Percentiles rank a stretch among this genome's conserved stretches.
Conservation (phyloP, 2,888 invertebrate genomes). For the Suillia variegata region DNA sequence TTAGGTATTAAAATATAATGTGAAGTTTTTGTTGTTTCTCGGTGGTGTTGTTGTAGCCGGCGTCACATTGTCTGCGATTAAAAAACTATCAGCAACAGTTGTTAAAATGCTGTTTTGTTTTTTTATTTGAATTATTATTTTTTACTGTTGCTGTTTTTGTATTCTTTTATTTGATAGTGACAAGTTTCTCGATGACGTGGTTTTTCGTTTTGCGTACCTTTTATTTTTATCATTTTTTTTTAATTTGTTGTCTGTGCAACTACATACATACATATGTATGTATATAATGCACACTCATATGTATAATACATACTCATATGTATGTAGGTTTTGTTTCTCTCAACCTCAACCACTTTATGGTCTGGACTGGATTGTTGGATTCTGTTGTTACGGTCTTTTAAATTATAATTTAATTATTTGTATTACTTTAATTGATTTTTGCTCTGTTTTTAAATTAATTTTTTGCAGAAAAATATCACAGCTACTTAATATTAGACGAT, state of each 20-base stretch:
- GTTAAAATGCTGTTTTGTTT: background rate
- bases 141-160: conserved; percentile 18
- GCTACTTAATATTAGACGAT: too few species aligned
- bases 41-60: background rate
- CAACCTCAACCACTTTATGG: too few species aligned
- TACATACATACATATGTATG: too few species aligned
- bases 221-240: background rate
- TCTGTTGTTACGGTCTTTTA: too few species aligned
- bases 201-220: conserved; percentile 15
- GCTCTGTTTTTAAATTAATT: too few species aligned
- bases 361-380: too few species aligned
- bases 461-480: too few species aligned
- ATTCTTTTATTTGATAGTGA: conserved; percentile 5
- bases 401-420: too few species aligned
- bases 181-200: conserved; percentile 3
- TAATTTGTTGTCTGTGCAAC: background rate
- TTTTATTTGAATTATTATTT: background rate
- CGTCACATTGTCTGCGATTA: background rate
- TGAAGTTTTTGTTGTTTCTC: background rate
- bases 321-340: too few species aligned
- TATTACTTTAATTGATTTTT: too few species aligned
- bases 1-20: background rate
- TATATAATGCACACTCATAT: too few species aligned
- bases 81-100: conserved; percentile 6
- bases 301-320: too few species aligned